These are phyloP conservation scores for Dexiosoma caninum DNA, from an alignment of 2,888 invertebrate genomes.

Conservation along the genomic window DNA sequence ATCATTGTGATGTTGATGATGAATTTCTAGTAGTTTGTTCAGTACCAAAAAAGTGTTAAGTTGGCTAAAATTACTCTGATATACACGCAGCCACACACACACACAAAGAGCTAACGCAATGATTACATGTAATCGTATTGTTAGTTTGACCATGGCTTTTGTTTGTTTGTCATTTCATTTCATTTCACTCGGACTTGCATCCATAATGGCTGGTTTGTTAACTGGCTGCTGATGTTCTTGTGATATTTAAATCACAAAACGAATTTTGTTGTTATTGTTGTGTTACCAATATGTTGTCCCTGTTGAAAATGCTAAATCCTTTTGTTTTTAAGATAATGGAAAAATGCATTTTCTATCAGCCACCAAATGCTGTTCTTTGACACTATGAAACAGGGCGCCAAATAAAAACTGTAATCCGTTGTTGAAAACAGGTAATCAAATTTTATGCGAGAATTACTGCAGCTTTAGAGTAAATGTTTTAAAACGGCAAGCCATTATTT, in stretches of 20 bases:
- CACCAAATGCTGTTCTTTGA: background rate
- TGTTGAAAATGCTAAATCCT: constrained; percentile 18
- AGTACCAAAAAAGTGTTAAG: constrained; percentile 31
- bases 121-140: constrained; percentile 40
- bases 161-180: constrained; percentile 15
- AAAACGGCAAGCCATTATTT: too few relatives aligned
- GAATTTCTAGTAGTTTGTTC: constrained; percentile 21
- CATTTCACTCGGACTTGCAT: constrained; percentile 11
- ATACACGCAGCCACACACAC: background rate
- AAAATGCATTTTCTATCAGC: constrained; percentile 48
- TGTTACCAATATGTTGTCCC: constrained; percentile 35
- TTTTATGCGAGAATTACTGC: constrained; percentile 22
- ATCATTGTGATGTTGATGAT: background rate
- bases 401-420: constrained; percentile 36
- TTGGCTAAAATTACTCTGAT: constrained; percentile 4
- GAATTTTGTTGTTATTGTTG: background rate
- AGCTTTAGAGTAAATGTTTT: background rate
- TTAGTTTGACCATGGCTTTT: constrained; percentile 27
- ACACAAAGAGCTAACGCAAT: background rate
- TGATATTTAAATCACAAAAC: constrained; percentile 56
- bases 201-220: background rate
- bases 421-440: constrained; percentile 29
- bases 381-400: background rate
- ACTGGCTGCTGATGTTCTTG: constrained; percentile 8
- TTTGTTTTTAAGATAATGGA: constrained; percentile 48